Evolutionary conservation across 2,888 invertebrate species (phyloP), one percentile per base, ranked within the genome.

Genomic region (Eupithecia exiguata): DNA sequence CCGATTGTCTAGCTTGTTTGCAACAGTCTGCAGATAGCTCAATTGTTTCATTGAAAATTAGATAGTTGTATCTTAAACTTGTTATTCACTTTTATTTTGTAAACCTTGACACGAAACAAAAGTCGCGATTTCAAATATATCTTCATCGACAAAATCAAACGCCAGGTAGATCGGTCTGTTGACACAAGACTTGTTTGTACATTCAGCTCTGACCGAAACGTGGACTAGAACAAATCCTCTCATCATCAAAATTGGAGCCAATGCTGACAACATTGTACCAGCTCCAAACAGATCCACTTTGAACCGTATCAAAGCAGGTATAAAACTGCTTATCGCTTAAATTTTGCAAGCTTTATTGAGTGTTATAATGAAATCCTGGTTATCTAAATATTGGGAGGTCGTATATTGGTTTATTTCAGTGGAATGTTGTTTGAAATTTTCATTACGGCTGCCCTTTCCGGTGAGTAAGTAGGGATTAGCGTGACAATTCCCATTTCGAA

Each of bases 161-260:
- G 16, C n/a, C 40, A 21, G 65, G 65, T 65, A 40, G 46, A 1
- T 58, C 21, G 53, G 21, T 72, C 25, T 73, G 61, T 80, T 78
- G 71, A 77, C 70, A 63, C 58, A 43, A 68, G 69, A 69, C 75
- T 74, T 73, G 49, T 68, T 75, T 72, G 74, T 46, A 58, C 71
- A 69, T 69, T 74, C 71, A 53, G 69, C 74, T 10, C 70, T 43
- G 46, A 63, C 68, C 69, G 73, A 66, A 70, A 58, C 68, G 67
- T 68, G 53, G 71, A 61, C 70, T 63, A 69, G 35, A 70, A 70
- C 74, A 74, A 76, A 74, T 77, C 70, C 72, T 72, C 69, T 66
- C 71, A 78, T 77, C 78, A 79, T 77, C 78, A 75, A 78, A 78
- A 77, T 70, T 71, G 77, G 43, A 78, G 77, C 78, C 78, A 78